Base-by-base conservation (phyloP, 1,140 invertebrate species). In the Calephelis virginiensis region DNA sequence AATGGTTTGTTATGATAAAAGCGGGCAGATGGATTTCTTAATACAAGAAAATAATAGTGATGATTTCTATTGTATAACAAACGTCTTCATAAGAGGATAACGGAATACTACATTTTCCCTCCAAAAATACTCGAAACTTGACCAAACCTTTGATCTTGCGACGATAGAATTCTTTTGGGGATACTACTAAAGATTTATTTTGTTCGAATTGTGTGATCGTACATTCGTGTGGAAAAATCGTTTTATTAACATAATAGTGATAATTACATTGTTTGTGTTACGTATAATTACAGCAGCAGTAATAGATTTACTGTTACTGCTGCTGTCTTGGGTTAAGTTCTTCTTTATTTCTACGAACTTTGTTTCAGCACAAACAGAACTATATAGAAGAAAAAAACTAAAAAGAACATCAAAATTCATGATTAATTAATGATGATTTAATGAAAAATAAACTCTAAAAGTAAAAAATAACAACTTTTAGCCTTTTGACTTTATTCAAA, bases 111-210 rank as follows among this genome's bases (percentile, higher is more conserved):
- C 8, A 28, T 61, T 65, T 62, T 48, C 63, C 47, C 49, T 56
- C 60, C n/a, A 63, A 70, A 61, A 53, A 17, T 53, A 53, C 50
- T 53, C 17, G 50, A 6, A 53, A 53, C 50, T 53, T 53, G 50
- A 53, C 50, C 63, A 61, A 63, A 72, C 67, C 64, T 74, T 65
- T 17, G 67, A 53, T 53, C 50, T 66, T 69, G 47, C 49, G 63
- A 67, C 63, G 56, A 68, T 74, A 47, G 63, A 76, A 76, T 71
- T 73, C 81, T 77, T 80, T 63, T 64, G 81, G 76, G 83, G 73
- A 76, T 81, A 76, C 72, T 66, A 75, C 72, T 78, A 78, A 74
- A 76, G 78, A 80, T 77, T 80, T 79, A 74, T 75, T 80, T 67
- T 69, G 71, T 72, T 69, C 71, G 62, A 73, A 62, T 76, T 75